phyloP scores from a whole-genome alignment of 2,113 vertebrate genomes.

The Porphyrio hochstetteri region DNA sequence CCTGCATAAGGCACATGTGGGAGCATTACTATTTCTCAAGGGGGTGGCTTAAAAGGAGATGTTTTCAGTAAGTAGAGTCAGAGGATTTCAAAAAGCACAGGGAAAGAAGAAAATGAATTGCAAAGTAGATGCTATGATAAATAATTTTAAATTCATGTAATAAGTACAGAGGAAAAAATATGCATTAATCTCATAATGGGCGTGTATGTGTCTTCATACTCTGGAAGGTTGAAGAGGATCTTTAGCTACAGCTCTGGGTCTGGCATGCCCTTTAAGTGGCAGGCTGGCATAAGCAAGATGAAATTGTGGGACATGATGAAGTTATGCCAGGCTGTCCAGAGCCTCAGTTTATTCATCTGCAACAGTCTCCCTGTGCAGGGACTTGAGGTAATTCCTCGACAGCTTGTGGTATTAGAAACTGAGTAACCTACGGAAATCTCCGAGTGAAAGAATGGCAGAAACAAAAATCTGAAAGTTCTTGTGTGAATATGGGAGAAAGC shows the following conservation, averaged over 20 bases:
- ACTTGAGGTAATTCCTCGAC: accelerated
- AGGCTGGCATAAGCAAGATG: background rate
- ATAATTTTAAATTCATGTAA: background rate
- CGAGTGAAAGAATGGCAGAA: background rate
- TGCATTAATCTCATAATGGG: background rate
- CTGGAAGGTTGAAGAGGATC: background rate
- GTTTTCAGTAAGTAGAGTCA: background rate
- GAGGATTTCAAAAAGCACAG: background rate
- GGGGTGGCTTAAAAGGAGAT: background rate
- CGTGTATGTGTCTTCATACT: background rate
- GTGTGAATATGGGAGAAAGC: background rate
- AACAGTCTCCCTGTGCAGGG: background rate
- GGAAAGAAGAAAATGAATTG: background rate
- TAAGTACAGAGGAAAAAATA: background rate
- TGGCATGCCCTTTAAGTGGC: background rate
- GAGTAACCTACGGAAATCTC: background rate
- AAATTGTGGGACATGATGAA: background rate
- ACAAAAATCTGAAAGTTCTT: background rate
- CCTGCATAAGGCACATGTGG: background rate
- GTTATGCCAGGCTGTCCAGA: background rate
- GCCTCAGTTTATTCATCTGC: background rate
- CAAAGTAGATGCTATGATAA: background rate
- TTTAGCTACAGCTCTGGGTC: background rate
- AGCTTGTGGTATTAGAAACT: background rate
- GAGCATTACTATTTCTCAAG: slow-evolving; percentile 2